Evolutionary conservation across 2,113 vertebrate species (phyloP).

Genomic region (Salvelinus alpinus): DNA sequence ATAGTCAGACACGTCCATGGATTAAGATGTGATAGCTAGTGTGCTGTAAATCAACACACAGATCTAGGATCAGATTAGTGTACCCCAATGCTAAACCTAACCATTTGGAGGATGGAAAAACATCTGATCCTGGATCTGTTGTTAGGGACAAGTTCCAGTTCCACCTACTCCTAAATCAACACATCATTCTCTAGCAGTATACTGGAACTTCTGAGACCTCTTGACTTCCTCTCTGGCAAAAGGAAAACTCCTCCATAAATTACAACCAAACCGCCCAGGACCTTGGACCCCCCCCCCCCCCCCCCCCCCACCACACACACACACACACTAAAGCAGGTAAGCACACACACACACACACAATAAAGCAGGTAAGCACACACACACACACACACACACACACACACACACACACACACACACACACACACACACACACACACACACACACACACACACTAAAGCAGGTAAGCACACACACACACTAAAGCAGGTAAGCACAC

Average conservation of each 20-base stretch:
- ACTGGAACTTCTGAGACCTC: slow-evolving; percentile 18
- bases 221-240: slow-evolving; percentile 22
- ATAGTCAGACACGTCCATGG: slow-evolving; percentile 43
- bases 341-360: neutral
- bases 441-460: too few species aligned
- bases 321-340: too few species aligned
- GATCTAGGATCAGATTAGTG: neutral
- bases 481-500: too few species aligned
- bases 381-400: too few species aligned
- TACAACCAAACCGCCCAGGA: slow-evolving; percentile 32
- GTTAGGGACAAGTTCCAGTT: neutral
- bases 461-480: too few species aligned
- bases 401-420: too few species aligned
- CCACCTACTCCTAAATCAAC: neutral
- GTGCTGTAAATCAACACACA: neutral
- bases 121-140: neutral
- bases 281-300: neutral
- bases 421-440: too few species aligned
- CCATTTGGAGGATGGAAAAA: neutral
- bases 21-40: slow-evolving; percentile 36
- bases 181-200: slow-evolving; percentile 6
- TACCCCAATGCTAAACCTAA: neutral
- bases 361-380: too few species aligned
- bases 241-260: slow-evolving; percentile 28
- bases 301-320: too few species aligned